Conservation (phyloP, 2,888 invertebrate genomes). For the Cephus pygmeus region DNA sequence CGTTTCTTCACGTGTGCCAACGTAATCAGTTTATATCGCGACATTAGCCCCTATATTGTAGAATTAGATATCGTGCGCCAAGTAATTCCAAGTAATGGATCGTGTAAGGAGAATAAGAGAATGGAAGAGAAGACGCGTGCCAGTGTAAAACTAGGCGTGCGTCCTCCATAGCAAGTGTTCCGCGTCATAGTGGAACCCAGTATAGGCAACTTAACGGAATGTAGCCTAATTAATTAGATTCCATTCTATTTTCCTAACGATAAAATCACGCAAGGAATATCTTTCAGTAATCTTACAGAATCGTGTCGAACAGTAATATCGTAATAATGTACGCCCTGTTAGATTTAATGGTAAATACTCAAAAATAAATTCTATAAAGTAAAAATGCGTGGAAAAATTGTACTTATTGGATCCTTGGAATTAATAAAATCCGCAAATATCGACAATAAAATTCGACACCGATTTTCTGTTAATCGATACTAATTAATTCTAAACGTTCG, state of each 20-base stretch:
- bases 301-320: neutral
- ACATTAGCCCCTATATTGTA: neutral
- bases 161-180: constrained; percentile 64
- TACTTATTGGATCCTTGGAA: neutral
- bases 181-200: constrained; percentile 33
- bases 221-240: constrained; percentile 5
- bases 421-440: neutral
- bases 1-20: neutral
- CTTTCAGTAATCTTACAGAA: neutral
- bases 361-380: neutral
- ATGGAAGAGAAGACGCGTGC: constrained; percentile 18
- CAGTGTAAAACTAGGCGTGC: constrained; percentile 37
- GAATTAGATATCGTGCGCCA: neutral
- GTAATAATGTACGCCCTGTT: neutral
- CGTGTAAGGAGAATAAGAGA: neutral
- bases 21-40: neutral
- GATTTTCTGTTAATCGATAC: neutral
- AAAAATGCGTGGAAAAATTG: neutral
- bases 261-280: neutral
- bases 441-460: neutral
- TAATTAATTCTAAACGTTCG: neutral
- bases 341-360: neutral
- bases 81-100: neutral
- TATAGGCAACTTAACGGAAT: constrained; percentile 38
- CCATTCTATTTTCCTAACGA: neutral